Base-by-base conservation (phyloP, 1,140 invertebrate genomes). In the Metopolophium dirhodum region DNA sequence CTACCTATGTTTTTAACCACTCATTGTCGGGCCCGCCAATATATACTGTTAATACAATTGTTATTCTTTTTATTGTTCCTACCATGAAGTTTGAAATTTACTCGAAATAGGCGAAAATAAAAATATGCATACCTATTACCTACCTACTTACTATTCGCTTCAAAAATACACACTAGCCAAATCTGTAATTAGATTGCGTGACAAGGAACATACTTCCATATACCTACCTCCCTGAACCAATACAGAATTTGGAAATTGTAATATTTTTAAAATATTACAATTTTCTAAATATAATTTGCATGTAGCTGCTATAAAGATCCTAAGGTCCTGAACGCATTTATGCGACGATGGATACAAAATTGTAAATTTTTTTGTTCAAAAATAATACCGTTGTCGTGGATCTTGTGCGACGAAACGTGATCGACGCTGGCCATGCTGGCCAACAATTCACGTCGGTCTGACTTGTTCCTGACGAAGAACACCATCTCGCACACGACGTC, bases 351-450 rank as follows among this genome's bases (percentile, higher is more conserved):
- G 26, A 30, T 61, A 30, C 26, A 11, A 61, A 30, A 18, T n/a
- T 77, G 61, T n/a, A n/a, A 4, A 77, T 35, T 0, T 35, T n/a
- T 77, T 77, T 18, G 61, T 77, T n/a, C 6, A 68, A 77, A 77
- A 77, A 77, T 6, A 47, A 20, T 82, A 93, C 91, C 91, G 77
- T 93, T 93, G 1, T 93, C 91, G 82, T 93, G 91, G n/a, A 93
- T 18, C 77, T 86, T 93, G 47, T 35, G 91, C 47, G 49, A 86
- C 49, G 91, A 45, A 9, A 93, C 45, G 61, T 35, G 61, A 77
- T 77, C 61, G 61, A 77, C 61, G 61, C 23, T 93, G 91, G 41
- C 91, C 91, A 86, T 93, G 82, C 91, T 93, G 82, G 91, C 91
- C 91, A 93, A 47, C 14, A 93, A 6, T 45, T 86, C 82, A 35